Evolutionary conservation across 2,113 vertebrate species (phyloP), one percentile per base, ranked within the genome.

Genomic region (Axis porcinus): DNA sequence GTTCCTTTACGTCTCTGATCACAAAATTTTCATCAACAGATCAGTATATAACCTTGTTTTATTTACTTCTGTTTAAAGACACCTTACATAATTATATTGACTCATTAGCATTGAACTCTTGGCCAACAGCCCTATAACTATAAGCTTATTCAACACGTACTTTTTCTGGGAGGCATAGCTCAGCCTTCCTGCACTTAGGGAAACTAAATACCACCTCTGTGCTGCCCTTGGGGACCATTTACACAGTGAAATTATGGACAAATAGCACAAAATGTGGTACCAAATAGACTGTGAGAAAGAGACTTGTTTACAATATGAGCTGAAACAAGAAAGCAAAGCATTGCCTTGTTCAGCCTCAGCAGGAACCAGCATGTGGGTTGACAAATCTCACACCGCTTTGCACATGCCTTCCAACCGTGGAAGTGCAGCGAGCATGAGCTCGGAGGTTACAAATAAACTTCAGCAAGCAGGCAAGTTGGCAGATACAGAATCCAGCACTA

Each of bases 31-130:
- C 40, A 76, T 12, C 33, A 81, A 70, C 16, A 0, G 9, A 30
- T 74, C 55, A 57, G 12, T 13, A 57, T 1, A 3, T 82, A 67
- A 27, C 21, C 47, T 62, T 76, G 19, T n/a, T 90, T 17, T 64
- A 4, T 60, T 83, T 67, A 23, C 30, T 89, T 81, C 57, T 91
- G 33, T 89, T 92, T 85, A 67, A 58, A 84, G 30, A 60, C 30
- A 11, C 16, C 30, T 94, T 81, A 33, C 7, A 47, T 70, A 79
- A 86, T 28, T 6, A 40, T 30, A 13, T 17, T 43, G 19, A n/a
- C 13, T 84, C 43, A 8, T 25, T 82, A 55, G 78, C n/a, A 52
- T 2, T 23, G 67, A 86, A 52, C 4, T 15, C 50, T 60, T 21
- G 30, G 84, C 43, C 64, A 28, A 7, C 3, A 54, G 79, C 58